Percentiles rank a stretch among this genome's conserved stretches.
Evolutionary conservation across 2,888 invertebrate genomes (phyloP).

Genomic region (Pollenia amentaria): DNA sequence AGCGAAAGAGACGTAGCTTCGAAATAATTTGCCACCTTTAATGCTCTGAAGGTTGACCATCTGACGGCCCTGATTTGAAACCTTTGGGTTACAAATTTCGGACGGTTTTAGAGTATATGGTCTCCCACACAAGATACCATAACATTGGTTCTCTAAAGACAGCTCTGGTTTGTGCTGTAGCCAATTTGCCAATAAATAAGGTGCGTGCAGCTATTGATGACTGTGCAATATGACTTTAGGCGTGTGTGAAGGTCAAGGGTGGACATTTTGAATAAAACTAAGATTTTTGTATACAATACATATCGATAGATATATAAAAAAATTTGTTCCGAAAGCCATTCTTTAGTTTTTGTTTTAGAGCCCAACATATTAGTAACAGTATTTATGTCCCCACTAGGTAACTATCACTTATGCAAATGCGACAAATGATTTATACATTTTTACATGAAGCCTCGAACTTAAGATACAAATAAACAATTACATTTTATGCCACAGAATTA

Average conservation of each 20-base stretch:
- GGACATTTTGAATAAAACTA: background rate
- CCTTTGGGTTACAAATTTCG: too few relatives aligned
- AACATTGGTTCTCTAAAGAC: conserved; percentile 16
- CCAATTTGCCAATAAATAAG: conserved; percentile 26
- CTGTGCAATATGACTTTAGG: background rate
- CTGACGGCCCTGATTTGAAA: background rate
- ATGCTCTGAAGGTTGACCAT: conserved; percentile 15
- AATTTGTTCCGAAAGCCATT: background rate
- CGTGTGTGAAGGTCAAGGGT: background rate
- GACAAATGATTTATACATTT: too few relatives aligned
- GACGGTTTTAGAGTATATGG: conserved; percentile 1
- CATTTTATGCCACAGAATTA: too few relatives aligned
- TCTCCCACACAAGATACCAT: conserved; percentile 1
- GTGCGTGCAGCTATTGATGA: conserved; percentile 35
- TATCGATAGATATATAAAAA: background rate
- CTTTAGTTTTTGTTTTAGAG: conserved; percentile 5
- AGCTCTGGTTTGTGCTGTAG: conserved; percentile 20
- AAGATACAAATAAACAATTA: too few relatives aligned
- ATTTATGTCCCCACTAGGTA: too few relatives aligned
- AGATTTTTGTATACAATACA: background rate
- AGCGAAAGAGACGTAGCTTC: background rate
- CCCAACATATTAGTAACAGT: too few relatives aligned
- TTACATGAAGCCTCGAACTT: too few relatives aligned
- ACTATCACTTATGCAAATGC: too few relatives aligned
- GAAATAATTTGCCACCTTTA: conserved; percentile 17